Conservation (phyloP, 2,888 invertebrate species). For the Notodromas monacha region DNA sequence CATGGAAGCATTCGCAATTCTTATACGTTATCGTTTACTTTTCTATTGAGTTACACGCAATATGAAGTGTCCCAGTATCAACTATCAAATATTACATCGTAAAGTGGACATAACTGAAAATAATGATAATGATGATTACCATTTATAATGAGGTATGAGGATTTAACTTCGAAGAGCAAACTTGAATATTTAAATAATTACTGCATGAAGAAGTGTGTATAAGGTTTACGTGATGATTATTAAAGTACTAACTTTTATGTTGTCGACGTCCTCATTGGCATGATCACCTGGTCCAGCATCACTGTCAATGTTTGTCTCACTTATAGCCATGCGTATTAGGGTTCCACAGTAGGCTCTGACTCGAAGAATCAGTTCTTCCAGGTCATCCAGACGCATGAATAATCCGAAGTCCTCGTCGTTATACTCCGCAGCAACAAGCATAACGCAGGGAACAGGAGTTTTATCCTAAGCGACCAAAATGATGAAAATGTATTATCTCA, state of each 20-base stretch:
- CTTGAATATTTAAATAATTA: constrained; percentile 4
- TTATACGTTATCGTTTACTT: constrained; percentile 4
- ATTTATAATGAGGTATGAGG: constrained; percentile 4
- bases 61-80: constrained; percentile 4
- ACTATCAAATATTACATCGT: constrained; percentile 4
- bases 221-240: constrained; percentile 4
- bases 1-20: constrained; percentile 4
- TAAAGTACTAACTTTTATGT: constrained; percentile 4
- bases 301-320: constrained; percentile 4
- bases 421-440: constrained; percentile 4
- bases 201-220: constrained; percentile 4
- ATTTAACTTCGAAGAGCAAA: constrained; percentile 4
- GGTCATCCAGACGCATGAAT: constrained; percentile 4
- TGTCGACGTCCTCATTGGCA: constrained; percentile 4
- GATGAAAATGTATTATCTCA: constrained; percentile 4
- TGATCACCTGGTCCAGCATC: constrained; percentile 4
- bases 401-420: constrained; percentile 4
- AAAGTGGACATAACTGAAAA: constrained; percentile 4
- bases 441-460: constrained; percentile 4
- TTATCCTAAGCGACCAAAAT: constrained; percentile 4
- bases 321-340: constrained; percentile 4
- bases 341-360: constrained; percentile 4
- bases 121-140: constrained; percentile 4
- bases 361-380: constrained; percentile 4
- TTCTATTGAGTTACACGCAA: constrained; percentile 4